Percentiles rank a stretch among this genome's conserved stretches.
These are phyloP conservation scores for Antheraea pernyi DNA, from an alignment of 1,140 invertebrate species.

Conservation along the genomic window DNA sequence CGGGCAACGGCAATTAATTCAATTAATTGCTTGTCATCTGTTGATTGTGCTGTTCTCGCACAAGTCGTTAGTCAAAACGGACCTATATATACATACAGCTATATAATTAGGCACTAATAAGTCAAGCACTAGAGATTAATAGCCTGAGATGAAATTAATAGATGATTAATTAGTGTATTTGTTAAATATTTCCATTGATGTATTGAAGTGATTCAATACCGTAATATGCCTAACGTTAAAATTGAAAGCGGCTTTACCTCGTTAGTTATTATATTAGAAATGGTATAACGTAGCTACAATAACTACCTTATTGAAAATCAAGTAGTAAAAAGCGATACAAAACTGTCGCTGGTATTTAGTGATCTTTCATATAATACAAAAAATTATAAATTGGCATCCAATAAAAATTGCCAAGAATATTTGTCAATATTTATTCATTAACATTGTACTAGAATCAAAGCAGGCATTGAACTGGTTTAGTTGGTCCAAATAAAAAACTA, in stretches of 20 bases:
- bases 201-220: conserved; percentile 3
- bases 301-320: too few relatives aligned
- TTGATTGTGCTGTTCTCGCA: conserved; percentile 57
- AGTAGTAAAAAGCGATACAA: too few relatives aligned
- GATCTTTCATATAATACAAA: too few relatives aligned
- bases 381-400: too few relatives aligned
- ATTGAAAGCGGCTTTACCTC: background rate
- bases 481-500: too few relatives aligned
- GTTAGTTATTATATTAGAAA: background rate
- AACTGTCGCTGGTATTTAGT: too few relatives aligned
- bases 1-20: conserved; percentile 53
- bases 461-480: too few relatives aligned
- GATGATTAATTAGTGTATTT: conserved; percentile 26
- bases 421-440: too few relatives aligned
- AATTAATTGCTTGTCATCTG: conserved; percentile 72
- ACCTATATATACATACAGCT: conserved; percentile 22
- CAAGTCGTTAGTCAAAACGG: conserved; percentile 67
- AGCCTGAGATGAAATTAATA: conserved; percentile 26
- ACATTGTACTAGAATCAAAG: too few relatives aligned
- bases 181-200: background rate
- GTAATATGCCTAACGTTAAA: background rate
- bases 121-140: conserved; percentile 54
- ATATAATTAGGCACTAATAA: conserved; percentile 66
- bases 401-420: too few relatives aligned
- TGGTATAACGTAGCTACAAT: too few relatives aligned